Percentiles rank a stretch among this genome's conserved stretches.
phyloP scores from a whole-genome alignment of 35 echinoderm and acorn worm genomes.

The Stichopus chloronotus region DNA sequence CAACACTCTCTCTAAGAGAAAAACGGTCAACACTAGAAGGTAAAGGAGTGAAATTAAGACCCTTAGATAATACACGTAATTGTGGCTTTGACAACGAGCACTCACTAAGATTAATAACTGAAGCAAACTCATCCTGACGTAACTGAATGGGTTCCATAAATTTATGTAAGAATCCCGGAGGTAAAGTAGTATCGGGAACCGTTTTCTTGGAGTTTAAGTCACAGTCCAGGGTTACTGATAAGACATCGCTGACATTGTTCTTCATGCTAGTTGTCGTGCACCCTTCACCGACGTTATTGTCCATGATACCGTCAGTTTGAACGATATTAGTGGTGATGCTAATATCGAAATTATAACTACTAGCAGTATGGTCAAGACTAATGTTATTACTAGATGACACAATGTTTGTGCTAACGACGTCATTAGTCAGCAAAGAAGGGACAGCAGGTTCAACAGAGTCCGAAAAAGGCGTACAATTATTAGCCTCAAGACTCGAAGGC shows the following conservation, averaged over 20 bases:
- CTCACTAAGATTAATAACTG: background rate
- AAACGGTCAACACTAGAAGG: constrained; percentile 16
- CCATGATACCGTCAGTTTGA: background rate
- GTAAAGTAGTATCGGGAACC: background rate
- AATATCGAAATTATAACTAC: background rate
- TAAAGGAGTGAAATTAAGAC: background rate
- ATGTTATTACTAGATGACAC: background rate
- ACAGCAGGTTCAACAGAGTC: background rate
- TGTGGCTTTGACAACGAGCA: background rate
- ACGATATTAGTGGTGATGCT: background rate
- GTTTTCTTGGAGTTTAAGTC: background rate
- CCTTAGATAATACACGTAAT: background rate
- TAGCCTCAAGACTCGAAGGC: no score
- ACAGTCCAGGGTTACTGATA: background rate
- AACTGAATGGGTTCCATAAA: constrained; percentile 14
- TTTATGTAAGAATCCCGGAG: constrained; percentile 3
- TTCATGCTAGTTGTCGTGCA: background rate
- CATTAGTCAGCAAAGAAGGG: background rate
- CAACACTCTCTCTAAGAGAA: constrained; percentile 21
- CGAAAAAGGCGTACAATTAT: background rate
- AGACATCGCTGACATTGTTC: background rate
- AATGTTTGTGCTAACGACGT: constrained; percentile 6
- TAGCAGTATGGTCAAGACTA: background rate
- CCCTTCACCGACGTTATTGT: background rate
- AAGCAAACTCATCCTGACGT: constrained; percentile 3